These are phyloP conservation scores for Mimas tiliae DNA, from an alignment of 2,888 invertebrate species.

Conservation along the genomic window DNA sequence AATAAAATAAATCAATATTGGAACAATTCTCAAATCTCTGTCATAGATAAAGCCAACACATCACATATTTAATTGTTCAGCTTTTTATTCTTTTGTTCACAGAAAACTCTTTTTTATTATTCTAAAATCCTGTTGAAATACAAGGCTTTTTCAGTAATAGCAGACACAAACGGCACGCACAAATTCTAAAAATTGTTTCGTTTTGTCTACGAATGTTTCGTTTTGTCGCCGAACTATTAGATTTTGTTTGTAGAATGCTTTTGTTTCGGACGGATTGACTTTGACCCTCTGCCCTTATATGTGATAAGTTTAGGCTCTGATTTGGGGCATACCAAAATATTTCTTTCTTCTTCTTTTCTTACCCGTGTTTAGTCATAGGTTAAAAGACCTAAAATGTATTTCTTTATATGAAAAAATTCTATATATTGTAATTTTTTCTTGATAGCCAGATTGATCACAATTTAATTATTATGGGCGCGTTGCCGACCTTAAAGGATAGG, in stretches of 20 bases:
- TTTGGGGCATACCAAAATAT: too few relatives aligned
- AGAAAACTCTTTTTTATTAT: constrained; percentile 9
- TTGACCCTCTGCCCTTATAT: neutral
- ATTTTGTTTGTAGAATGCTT: constrained; percentile 2
- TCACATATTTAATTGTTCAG: constrained; percentile 13
- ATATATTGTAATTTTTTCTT: too few relatives aligned
- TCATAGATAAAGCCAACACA: constrained; percentile 13
- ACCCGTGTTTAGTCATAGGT: too few relatives aligned
- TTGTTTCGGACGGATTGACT: neutral
- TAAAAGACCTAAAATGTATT: too few relatives aligned
- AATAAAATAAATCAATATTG: too few relatives aligned
- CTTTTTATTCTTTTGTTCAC: constrained; percentile 8
- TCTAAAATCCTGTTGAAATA: neutral
- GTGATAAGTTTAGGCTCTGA: too few relatives aligned
- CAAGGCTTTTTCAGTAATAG: constrained; percentile 18
- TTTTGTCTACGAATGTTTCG: constrained; percentile 2
- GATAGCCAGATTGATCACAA: too few relatives aligned
- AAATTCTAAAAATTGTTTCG: constrained; percentile 23
- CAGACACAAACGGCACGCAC: constrained; percentile 11
- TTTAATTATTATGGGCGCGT: too few relatives aligned
- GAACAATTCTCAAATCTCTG: neutral
- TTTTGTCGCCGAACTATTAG: constrained; percentile 3
- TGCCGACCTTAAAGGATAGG: too few relatives aligned
- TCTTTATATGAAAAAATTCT: too few relatives aligned
- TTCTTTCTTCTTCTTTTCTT: too few relatives aligned